Percentiles rank a stretch among this genome's conserved stretches.
These are phyloP conservation scores for Agriopis aurantiaria DNA, from an alignment of 2,888 invertebrate species.

Conservation along the genomic window DNA sequence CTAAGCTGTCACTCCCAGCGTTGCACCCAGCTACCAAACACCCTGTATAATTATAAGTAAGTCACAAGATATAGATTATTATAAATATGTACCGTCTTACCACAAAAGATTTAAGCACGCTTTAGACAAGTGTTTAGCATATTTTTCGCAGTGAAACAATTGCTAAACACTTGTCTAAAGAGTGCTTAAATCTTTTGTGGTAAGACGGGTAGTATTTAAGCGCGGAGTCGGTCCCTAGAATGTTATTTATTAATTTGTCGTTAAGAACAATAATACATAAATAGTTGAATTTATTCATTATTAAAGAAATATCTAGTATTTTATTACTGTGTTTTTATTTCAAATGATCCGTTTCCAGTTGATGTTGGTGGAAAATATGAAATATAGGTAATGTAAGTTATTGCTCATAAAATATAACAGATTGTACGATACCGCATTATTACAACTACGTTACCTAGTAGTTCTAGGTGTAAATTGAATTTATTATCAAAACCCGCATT, in stretches of 20 bases:
- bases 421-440: conserved; percentile 11
- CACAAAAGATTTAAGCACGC: too few species aligned
- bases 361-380: background rate
- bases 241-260: conserved; percentile 39
- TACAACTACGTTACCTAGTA: background rate
- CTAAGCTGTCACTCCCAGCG: too few species aligned
- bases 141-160: too few species aligned
- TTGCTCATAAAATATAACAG: conserved; percentile 11
- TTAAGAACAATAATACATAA: conserved; percentile 31
- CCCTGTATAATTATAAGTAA: conserved; percentile 18
- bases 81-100: too few species aligned
- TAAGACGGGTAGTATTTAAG: conserved; percentile 31
- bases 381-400: background rate
- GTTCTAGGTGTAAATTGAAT: conserved; percentile 19
- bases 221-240: conserved; percentile 27
- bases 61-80: conserved; percentile 24
- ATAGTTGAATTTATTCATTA: conserved; percentile 42
- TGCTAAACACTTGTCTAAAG: too few species aligned
- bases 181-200: too few species aligned
- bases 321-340: conserved; percentile 22
- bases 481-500: conserved; percentile 26
- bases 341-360: conserved; percentile 3
- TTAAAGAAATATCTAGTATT: conserved; percentile 26
- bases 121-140: too few species aligned
- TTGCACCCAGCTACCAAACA: background rate